Percentiles rank a stretch among this genome's conserved stretches.
These are phyloP conservation scores for Uria lomvia DNA, from an alignment of 2,113 vertebrate species.

Conservation along the genomic window DNA sequence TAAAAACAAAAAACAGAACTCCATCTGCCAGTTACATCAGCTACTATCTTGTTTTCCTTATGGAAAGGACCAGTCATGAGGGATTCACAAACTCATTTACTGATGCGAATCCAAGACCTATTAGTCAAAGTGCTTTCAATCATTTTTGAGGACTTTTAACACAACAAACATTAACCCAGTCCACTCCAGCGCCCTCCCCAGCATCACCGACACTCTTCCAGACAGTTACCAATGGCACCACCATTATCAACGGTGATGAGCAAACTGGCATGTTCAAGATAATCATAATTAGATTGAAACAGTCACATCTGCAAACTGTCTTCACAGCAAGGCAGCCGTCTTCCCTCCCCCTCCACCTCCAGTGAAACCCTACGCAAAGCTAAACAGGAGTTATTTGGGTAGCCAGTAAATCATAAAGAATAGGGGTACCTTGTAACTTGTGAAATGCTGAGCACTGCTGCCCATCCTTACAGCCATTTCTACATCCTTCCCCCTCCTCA, in stretches of 20 bases:
- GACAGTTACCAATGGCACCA: background rate
- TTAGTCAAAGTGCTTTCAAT: background rate
- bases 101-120: background rate
- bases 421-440: background rate
- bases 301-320: background rate
- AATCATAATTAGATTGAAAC: background rate
- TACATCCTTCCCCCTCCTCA: background rate
- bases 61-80: background rate
- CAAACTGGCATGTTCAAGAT: background rate
- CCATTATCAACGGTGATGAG: background rate
- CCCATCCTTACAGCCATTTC: background rate
- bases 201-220: background rate
- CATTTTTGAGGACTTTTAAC: background rate
- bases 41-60: background rate
- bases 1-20: background rate
- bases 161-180: background rate
- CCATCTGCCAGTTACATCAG: background rate
- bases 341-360: background rate
- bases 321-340: rapidly evolving
- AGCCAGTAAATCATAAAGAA: background rate
- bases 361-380: background rate
- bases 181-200: background rate
- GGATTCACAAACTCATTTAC: slow-evolving; percentile 13
- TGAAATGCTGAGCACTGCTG: background rate
- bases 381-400: background rate